A percentile compares a stretch with the other conserved stretches of the same genome.
phyloP scores from a whole-genome alignment of 23 tunicate genomes.

The Ciona savignyi region DNA sequence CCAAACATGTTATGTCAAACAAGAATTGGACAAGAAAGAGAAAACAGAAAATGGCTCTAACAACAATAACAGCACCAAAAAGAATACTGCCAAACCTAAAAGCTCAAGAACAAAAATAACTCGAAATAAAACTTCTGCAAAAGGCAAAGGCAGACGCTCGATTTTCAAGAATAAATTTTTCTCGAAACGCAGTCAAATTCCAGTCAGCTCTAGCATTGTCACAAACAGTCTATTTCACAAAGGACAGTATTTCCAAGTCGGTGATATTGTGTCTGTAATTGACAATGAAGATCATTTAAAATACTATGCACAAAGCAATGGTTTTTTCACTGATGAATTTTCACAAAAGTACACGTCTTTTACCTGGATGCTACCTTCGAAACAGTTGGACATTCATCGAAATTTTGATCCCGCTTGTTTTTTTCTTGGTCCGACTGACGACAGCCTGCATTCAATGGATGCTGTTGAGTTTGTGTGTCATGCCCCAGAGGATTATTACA shows the following conservation, averaged over 20 bases:
- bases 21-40: conserved; percentile 13
- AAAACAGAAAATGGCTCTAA: conserved; percentile 1
- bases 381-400: neutral
- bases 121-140: conserved; percentile 34
- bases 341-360: conserved; percentile 60
- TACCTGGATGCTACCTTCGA: conserved; percentile 59
- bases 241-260: conserved; percentile 75
- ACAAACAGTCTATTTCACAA: conserved; percentile 48
- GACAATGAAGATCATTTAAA: conserved; percentile 47
- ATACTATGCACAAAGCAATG: conserved; percentile 85
- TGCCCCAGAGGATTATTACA: conserved; percentile 56
- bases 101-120: conserved; percentile 24
- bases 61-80: conserved; percentile 1
- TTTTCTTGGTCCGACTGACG: conserved; percentile 43
- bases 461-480: conserved; percentile 48
- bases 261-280: conserved; percentile 74
- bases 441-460: conserved; percentile 28
- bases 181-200: conserved; percentile 1
- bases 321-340: conserved; percentile 53
- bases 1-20: conserved; percentile 28
- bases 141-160: conserved; percentile 62
- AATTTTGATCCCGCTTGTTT: conserved; percentile 35
- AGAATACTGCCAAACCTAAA: neutral
- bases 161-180: conserved; percentile 40
- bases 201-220: conserved; percentile 11